Base-by-base conservation (phyloP, 2,888 invertebrate genomes). In the Xestia sexstrigata region DNA sequence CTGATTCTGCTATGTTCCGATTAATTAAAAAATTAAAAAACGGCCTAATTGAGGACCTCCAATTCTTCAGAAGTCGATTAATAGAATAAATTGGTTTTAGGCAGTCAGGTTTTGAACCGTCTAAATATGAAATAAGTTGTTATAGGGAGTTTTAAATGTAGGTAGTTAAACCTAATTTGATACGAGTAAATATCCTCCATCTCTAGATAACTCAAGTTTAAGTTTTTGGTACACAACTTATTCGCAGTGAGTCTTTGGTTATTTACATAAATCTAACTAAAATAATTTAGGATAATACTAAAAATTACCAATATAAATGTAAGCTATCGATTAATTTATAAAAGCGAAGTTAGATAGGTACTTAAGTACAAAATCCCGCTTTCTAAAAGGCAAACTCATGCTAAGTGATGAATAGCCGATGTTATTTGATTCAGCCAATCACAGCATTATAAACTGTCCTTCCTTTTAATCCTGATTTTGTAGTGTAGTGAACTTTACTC, bases 221-320 rank as follows among this genome's bases (percentile, higher is more conserved):
- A 52, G 4, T 15, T 42, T 45, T 55, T 26, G 17, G n/a, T 35
- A 23, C 17, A 17, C 52, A 26, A 52, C 20, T 52, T 20, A 35
- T 52, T 45, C 20, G 63, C 15, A 30, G 17, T 30, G 30, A 63
- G 76, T 63, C 39, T 49, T 76, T 76, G 30, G 20, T 30, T 26
- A 26, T 42, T 70, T 23, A 63, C 9, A 23, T 63, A 8, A 15
- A 63, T 42, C 26, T 63, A 42, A 42, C 15, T 70, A 23, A 70
- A 70, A 63, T 0, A 30, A 11, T 71, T 66, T 17, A 30, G 45
- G 11, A 42, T 15, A 3, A n/a, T 17, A 9, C 23, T 42, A 42
- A 42, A 26, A 42, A 42, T 15, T 58, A 60, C 13, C 5, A 42
- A 0, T 63, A 26, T 0, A 30, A 15, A 23, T 45, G 1, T 20